These are phyloP conservation scores for Manis javanica DNA, from an alignment of 2,797 vertebrate genomes.

Conservation along the genomic window DNA sequence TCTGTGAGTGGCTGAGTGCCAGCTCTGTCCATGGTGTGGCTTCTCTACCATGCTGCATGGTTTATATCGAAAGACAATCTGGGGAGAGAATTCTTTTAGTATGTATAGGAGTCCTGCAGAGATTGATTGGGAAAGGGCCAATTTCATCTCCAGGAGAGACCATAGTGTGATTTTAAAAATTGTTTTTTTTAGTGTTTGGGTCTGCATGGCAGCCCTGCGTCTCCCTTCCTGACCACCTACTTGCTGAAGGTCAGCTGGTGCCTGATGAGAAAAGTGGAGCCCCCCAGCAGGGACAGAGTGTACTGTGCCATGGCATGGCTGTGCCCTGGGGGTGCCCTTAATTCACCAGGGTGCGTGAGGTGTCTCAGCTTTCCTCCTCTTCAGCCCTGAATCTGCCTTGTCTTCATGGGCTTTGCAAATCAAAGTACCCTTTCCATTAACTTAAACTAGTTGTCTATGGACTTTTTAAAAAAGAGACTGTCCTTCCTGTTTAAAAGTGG, in stretches of 20 bases:
- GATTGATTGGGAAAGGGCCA: not conserved
- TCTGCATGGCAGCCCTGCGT: not conserved
- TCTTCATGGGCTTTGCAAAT: not conserved
- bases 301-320: accelerated
- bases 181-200: not conserved
- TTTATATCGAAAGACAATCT: not conserved
- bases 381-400: not conserved
- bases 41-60: accelerated
- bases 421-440: not conserved
- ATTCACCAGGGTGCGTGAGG: not conserved
- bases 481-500: not conserved
- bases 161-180: not conserved
- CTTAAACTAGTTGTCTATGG: not conserved
- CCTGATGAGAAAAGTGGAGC: not conserved
- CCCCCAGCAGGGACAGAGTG: no score
- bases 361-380: not conserved
- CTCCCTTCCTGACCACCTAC: not conserved
- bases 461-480: not conserved
- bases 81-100: not conserved
- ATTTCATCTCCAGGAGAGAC: not conserved
- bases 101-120: not conserved
- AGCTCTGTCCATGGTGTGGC: not conserved
- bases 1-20: accelerated
- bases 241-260: not conserved
- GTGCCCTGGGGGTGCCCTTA: not conserved